Conservation (phyloP, 2,797 vertebrate genomes). For the Orestias chungarensis region DNA sequence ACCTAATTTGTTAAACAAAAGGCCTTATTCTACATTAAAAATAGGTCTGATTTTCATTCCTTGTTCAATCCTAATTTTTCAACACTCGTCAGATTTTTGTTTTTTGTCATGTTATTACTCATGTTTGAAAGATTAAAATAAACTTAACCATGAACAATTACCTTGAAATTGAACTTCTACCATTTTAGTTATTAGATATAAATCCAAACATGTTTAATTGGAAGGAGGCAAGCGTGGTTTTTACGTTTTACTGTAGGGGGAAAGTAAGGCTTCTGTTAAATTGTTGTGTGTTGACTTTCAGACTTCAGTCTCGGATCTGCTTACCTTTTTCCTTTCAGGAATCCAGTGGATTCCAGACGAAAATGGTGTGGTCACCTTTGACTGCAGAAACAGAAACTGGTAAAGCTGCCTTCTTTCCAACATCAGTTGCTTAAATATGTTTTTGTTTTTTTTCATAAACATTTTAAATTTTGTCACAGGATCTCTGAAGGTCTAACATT, state of each 20-base stretch:
- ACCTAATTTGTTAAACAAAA: too few species aligned
- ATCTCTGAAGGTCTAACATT: too few species aligned
- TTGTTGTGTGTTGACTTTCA: constrained; percentile 7
- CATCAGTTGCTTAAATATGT: not conserved
- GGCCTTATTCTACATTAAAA: too few species aligned
- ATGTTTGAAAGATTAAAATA: too few species aligned
- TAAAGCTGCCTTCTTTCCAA: constrained; percentile 56
- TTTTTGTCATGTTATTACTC: too few species aligned
- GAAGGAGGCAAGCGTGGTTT: not conserved
- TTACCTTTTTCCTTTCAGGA: constrained; percentile 72
- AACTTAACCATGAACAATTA: too few species aligned
- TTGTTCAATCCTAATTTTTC: too few species aligned
- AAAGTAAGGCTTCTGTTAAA: constrained; percentile 15
- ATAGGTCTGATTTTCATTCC: too few species aligned
- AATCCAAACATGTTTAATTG: not conserved
- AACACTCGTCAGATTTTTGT: too few species aligned
- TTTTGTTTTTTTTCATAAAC: not conserved
- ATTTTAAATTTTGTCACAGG: too few species aligned
- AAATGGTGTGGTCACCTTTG: constrained; percentile 93
- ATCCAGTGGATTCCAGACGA: constrained; percentile 95
- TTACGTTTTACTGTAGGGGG: constrained; percentile 42
- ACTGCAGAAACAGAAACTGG: constrained; percentile 96
- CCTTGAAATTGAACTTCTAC: too few species aligned
- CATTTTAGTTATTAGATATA: too few species aligned
- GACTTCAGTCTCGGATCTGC: not conserved